Evolutionary conservation across 2,113 vertebrate genomes (phyloP).

Genomic region (Smithornis capensis): DNA sequence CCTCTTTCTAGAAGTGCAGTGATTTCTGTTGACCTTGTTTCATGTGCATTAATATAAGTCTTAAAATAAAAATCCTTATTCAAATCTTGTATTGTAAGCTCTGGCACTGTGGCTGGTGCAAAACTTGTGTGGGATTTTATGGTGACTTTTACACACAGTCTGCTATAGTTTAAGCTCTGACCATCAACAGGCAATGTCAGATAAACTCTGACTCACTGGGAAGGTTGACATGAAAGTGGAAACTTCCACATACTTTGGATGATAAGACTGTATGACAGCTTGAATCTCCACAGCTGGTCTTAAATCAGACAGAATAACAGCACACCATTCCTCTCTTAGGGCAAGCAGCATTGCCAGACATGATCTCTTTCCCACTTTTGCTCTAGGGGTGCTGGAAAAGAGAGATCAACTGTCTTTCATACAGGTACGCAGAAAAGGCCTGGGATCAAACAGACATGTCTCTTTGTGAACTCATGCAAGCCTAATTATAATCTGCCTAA

Average conservation of each 20-base stretch:
- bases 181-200: not conserved
- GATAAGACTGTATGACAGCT: not conserved
- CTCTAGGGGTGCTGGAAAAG: not conserved
- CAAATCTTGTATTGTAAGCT: not conserved
- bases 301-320: not conserved
- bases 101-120: not conserved
- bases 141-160: not conserved
- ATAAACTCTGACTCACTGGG: not conserved
- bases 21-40: conserved; percentile 1
- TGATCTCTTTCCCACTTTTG: not conserved
- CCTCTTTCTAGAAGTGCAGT: not conserved
- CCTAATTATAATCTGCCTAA: not conserved
- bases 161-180: not conserved
- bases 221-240: not conserved
- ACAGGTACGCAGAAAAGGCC: not conserved
- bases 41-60: not conserved
- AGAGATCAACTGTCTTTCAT: not conserved
- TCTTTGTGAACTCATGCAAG: not conserved
- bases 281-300: not conserved
- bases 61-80: conserved; percentile 4
- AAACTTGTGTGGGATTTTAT: not conserved
- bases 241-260: not conserved
- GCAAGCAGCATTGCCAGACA: not conserved
- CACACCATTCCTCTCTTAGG: not conserved
- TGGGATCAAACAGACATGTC: not conserved